Evolutionary conservation across 2,888 invertebrate species (phyloP).

Genomic region (Ophraella communa): DNA sequence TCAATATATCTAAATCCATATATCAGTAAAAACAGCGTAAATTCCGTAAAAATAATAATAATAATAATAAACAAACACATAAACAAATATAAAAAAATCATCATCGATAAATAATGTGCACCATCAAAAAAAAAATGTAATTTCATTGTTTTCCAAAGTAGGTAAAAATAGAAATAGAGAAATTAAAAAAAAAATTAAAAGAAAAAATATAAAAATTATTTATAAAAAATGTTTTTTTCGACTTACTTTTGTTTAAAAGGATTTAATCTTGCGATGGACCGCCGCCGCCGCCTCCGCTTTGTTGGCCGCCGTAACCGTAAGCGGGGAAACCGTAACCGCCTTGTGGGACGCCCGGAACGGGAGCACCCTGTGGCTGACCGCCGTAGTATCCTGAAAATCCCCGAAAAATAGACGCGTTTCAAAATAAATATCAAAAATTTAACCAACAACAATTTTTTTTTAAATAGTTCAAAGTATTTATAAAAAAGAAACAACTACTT

Average conservation of each 20-base stretch:
- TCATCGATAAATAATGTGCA: conserved; percentile 14
- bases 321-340: conserved; percentile 59
- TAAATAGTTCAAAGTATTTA: no score
- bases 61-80: conserved; percentile 4
- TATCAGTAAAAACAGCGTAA: conserved; percentile 27
- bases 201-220: no score
- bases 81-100: conserved; percentile 28
- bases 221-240: no score
- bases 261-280: conserved; percentile 42
- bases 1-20: conserved; percentile 6
- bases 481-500: no score
- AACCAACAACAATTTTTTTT: not conserved
- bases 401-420: conserved; percentile 1
- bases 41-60: conserved; percentile 28
- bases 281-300: conserved; percentile 33
- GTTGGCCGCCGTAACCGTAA: conserved; percentile 58
- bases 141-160: conserved; percentile 47
- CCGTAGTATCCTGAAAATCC: conserved; percentile 55
- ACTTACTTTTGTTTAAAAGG: conserved; percentile 31
- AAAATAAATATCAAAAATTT: not conserved
- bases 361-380: conserved; percentile 51
- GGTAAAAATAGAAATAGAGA: conserved; percentile 34
- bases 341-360: conserved; percentile 55
- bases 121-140: no score
- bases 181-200: conserved; percentile 29